Percentiles rank a stretch among this genome's conserved stretches.
These are phyloP conservation scores for Esox niger DNA, from an alignment of 2,113 vertebrate genomes.

Conservation along the genomic window DNA sequence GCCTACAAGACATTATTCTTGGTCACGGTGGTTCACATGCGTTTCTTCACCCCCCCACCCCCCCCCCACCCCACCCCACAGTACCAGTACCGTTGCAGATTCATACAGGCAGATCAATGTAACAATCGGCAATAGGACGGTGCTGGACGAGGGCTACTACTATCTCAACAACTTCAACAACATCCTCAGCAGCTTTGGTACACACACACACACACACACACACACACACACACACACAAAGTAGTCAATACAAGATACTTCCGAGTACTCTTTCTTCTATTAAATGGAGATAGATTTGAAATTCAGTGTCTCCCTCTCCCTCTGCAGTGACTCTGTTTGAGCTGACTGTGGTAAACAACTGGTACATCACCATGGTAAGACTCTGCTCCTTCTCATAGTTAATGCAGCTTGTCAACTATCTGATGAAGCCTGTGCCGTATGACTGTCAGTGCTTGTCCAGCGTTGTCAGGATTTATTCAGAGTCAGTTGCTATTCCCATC, in stretches of 20 bases:
- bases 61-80: slow-evolving; percentile 42
- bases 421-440: not conserved
- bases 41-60: no score
- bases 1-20: no score
- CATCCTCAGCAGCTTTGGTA: slow-evolving; percentile 96
- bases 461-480: slow-evolving; percentile 18
- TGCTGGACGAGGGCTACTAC: slow-evolving; percentile 91
- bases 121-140: slow-evolving; percentile 83
- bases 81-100: slow-evolving; percentile 89
- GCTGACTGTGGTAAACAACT: slow-evolving; percentile 96
- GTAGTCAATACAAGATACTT: not conserved
- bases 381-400: not conserved
- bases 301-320: not conserved
- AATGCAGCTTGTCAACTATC: not conserved
- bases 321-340: slow-evolving; percentile 93
- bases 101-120: slow-evolving; percentile 84
- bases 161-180: slow-evolving; percentile 99
- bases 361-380: slow-evolving; percentile 99
- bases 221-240: not conserved
- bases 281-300: no score
- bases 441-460: not conserved
- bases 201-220: not conserved
- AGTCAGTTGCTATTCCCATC: slow-evolving; percentile 19
- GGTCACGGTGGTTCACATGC: no score
- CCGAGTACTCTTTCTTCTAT: not conserved